Conservation (phyloP, 2,113 vertebrate species). For the Macrotis lagotis region DNA sequence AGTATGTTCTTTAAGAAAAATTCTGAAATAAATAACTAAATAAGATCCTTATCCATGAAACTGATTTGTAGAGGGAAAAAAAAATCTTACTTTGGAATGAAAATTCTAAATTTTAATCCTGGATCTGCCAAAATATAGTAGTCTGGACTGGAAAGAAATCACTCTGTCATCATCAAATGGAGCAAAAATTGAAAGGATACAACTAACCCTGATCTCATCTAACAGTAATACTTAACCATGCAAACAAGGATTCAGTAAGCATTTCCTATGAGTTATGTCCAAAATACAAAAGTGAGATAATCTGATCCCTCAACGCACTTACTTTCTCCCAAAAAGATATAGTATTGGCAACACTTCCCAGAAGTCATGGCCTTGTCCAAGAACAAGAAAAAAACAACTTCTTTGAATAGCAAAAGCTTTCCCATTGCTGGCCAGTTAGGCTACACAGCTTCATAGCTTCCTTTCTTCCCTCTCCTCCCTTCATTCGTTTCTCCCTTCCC, state of each 20-base stretch:
- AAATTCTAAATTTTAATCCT: background rate
- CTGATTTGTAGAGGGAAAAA: background rate
- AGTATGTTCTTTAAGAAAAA: background rate
- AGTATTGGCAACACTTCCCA: no score
- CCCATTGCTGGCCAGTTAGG: no score
- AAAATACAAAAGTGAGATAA: background rate
- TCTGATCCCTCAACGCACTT: background rate
- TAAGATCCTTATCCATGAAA: background rate
- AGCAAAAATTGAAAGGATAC: background rate
- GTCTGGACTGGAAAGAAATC: background rate
- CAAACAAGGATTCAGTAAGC: background rate
- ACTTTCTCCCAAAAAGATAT: background rate
- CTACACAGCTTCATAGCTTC: no score
- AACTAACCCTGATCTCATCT: background rate
- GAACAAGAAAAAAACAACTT: no score
- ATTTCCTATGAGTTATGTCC: background rate
- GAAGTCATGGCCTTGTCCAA: no score
- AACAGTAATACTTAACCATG: background rate
- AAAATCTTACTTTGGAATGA: background rate
- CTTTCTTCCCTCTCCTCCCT: no score
- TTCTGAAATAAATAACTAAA: background rate
- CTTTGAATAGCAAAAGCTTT: no score
- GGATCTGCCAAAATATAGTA: background rate
- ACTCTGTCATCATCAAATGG: background rate
- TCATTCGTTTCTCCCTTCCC: no score